Percentiles rank a stretch among this genome's conserved stretches.
Evolutionary conservation across 2,797 vertebrate genomes (phyloP).

Genomic region (Lemur catta): DNA sequence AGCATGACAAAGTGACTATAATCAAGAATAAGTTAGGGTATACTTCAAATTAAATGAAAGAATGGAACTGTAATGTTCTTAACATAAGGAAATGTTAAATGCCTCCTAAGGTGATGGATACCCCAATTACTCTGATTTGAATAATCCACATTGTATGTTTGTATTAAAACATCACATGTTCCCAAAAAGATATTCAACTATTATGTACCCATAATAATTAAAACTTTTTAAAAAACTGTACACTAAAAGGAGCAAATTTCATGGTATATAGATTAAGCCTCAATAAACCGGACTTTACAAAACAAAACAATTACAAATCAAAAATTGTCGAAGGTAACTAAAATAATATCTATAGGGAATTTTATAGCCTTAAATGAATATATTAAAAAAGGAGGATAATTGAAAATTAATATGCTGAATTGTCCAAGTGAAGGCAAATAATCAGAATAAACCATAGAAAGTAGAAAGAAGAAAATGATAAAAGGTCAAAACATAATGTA

Average conservation of each 20-base stretch:
- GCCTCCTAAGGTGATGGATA: neutral
- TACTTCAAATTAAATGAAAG: neutral
- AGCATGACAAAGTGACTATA: neutral
- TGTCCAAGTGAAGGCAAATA: neutral
- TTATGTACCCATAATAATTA: neutral
- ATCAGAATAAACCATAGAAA: constrained; percentile 6
- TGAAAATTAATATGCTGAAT: neutral
- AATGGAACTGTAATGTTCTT: neutral
- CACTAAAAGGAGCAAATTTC: neutral
- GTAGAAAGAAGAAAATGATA: neutral
- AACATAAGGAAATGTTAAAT: neutral
- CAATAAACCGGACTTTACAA: neutral
- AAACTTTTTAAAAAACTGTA: too few species aligned
- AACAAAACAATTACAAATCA: neutral
- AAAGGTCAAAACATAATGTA: neutral
- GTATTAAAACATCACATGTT: neutral
- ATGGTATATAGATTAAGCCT: neutral
- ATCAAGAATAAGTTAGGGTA: neutral
- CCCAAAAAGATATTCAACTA: neutral
- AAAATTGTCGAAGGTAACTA: neutral
- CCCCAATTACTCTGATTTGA: neutral
- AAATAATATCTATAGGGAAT: neutral
- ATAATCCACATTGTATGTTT: neutral
- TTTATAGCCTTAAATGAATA: neutral
- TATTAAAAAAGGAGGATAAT: neutral